A percentile compares a stretch with the other conserved stretches of the same genome.
These are phyloP conservation scores for Acrobasis suavella DNA, from an alignment of 2,888 invertebrate species.

Conservation along the genomic window DNA sequence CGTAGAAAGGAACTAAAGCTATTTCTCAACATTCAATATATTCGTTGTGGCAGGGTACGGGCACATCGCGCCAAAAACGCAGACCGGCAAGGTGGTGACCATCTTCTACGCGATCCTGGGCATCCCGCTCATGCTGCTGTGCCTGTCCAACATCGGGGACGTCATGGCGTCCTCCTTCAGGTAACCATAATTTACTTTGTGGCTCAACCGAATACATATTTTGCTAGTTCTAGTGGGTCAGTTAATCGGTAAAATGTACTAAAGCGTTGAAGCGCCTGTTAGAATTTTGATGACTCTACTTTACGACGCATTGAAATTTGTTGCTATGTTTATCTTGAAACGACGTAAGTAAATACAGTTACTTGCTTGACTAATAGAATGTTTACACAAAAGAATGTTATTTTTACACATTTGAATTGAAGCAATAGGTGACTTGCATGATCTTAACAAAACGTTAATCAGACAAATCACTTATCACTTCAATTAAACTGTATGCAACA, in stretches of 20 bases:
- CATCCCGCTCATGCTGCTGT: constrained; percentile 96
- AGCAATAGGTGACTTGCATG: too few relatives aligned
- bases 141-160: constrained; percentile 96
- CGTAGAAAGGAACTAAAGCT: too few relatives aligned
- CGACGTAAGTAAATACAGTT: not conserved
- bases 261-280: not conserved
- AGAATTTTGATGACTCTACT: not conserved
- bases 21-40: not conserved
- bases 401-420: too few relatives aligned
- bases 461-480: too few relatives aligned
- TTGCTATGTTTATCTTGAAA: not conserved
- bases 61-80: constrained; percentile 96
- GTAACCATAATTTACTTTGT: constrained; percentile 38
- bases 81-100: constrained; percentile 96
- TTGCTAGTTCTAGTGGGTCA: too few relatives aligned
- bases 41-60: constrained; percentile 88
- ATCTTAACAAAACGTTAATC: too few relatives aligned
- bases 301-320: not conserved
- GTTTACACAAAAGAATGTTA: not conserved
- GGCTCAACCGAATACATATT: too few relatives aligned
- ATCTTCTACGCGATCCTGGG: constrained; percentile 98
- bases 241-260: too few relatives aligned
- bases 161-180: constrained; percentile 96
- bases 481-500: too few relatives aligned
- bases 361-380: not conserved